These are phyloP conservation scores for Trichogramma evanescens DNA, from an alignment of 2,888 invertebrate genomes.

Conservation along the genomic window DNA sequence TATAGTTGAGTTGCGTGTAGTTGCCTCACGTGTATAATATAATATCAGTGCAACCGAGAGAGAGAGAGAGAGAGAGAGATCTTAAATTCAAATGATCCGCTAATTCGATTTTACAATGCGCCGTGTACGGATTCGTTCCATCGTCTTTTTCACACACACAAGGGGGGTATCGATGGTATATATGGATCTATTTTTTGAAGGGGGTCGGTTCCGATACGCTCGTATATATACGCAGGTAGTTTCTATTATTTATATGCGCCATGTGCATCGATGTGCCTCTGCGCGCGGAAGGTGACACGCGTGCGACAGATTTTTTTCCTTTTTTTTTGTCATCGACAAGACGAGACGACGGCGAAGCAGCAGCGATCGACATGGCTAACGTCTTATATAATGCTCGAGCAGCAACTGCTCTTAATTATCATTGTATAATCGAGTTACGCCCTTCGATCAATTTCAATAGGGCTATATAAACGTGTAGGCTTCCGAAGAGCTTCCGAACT, in stretches of 20 bases:
- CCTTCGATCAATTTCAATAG: constrained; percentile 7
- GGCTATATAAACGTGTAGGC: too few species aligned
- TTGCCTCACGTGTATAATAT: too few species aligned
- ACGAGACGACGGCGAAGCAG: too few species aligned
- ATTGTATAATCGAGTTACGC: constrained; percentile 15
- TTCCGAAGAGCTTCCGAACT: too few species aligned
- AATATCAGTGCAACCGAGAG: too few species aligned
- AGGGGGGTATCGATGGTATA: not conserved
- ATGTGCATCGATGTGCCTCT: not conserved
- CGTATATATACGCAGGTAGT: too few species aligned
- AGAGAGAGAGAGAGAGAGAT: constrained; percentile 3
- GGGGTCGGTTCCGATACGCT: not conserved
- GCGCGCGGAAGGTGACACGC: constrained; percentile 23
- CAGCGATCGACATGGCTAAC: too few species aligned
- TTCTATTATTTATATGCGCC: not conserved
- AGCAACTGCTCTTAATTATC: constrained; percentile 10
- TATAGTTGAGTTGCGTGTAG: too few species aligned
- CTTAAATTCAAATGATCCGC: constrained; percentile 25
- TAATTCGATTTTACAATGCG: constrained; percentile 19
- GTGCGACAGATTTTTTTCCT: constrained; percentile 22
- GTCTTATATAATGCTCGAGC: too few species aligned
- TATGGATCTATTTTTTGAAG: not conserved
- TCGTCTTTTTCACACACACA: not conserved
- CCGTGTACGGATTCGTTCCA: constrained; percentile 6
- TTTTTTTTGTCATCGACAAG: constrained; percentile 6